phyloP scores from a whole-genome alignment of 2,888 invertebrate species.

The Scaptomyza parva region DNA sequence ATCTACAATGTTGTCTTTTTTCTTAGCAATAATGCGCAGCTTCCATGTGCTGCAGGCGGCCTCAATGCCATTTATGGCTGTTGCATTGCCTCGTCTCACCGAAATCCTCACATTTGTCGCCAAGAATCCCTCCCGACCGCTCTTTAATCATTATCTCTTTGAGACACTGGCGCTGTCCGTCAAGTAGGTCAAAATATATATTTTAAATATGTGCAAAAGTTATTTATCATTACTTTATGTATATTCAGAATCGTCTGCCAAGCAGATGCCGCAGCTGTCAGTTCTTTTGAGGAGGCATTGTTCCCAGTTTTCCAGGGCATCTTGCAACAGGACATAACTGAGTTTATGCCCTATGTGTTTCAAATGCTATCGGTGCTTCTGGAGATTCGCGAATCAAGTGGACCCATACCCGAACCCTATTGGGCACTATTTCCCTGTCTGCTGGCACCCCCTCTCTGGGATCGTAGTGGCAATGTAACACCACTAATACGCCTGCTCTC shows the following conservation, averaged over 20 bases:
- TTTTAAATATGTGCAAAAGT: background rate
- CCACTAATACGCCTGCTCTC: constrained; percentile 96
- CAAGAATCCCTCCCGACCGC: constrained; percentile 97
- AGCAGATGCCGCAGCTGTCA: constrained; percentile 91
- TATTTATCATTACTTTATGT: background rate
- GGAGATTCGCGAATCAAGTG: constrained; percentile 88
- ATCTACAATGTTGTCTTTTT: background rate
- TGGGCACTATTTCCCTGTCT: constrained; percentile 95
- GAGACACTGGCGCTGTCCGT: constrained; percentile 96
- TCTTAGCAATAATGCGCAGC: constrained; percentile 93
- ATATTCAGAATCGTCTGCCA: constrained; percentile 91
- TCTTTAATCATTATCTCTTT: constrained; percentile 99
- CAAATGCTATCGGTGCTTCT: constrained; percentile 97
- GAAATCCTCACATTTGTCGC: constrained; percentile 92
- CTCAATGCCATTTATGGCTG: constrained; percentile 91
- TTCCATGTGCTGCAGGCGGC: constrained; percentile 92
- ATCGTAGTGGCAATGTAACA: constrained; percentile 95
- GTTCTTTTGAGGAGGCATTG: constrained; percentile 95
- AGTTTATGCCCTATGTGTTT: constrained; percentile 99
- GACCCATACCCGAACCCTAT: constrained; percentile 91
- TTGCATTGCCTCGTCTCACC: constrained; percentile 93
- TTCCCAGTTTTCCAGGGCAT: constrained; percentile 98
- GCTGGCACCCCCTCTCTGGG: constrained; percentile 96
- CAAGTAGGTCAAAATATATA: constrained; percentile 86
- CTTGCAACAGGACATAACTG: constrained; percentile 94